Conservation (phyloP, 2,113 vertebrate species). For the Ctenodactylus gundi region DNA sequence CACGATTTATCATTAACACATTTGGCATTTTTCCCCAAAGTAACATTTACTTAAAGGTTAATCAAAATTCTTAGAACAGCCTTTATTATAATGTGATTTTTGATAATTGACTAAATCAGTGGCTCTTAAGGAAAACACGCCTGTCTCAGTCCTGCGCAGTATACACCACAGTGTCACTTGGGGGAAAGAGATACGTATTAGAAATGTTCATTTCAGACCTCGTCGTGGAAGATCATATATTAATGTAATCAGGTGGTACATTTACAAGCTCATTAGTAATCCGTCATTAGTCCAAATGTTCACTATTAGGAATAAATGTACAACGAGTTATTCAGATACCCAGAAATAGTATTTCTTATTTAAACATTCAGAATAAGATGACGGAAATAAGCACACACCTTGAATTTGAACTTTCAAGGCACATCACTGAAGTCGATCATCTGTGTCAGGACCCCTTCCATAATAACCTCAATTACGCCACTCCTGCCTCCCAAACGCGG, state of each 20-base stretch:
- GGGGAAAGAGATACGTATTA: conserved; percentile 74
- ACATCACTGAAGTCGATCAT: conserved; percentile 75
- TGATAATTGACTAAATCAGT: conserved; percentile 82
- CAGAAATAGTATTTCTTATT: conserved; percentile 81
- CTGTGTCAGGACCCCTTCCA: conserved; percentile 72
- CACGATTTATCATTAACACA: conserved; percentile 82
- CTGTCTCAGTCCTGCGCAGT: conserved; percentile 74
- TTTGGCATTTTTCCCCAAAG: conserved; percentile 77
- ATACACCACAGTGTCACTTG: conserved; percentile 68
- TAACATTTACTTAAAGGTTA: conserved; percentile 84
- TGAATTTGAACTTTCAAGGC: conserved; percentile 79
- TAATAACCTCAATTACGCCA: conserved; percentile 72
- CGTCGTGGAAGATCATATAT: conserved; percentile 71
- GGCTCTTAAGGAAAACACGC: conserved; percentile 76
- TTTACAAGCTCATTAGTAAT: conserved; percentile 76
- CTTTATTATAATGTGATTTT: conserved; percentile 85
- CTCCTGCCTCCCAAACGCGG: not conserved
- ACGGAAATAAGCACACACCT: conserved; percentile 77
- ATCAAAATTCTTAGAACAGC: conserved; percentile 81
- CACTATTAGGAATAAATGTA: conserved; percentile 81
- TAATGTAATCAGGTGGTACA: conserved; percentile 69
- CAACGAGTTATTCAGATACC: conserved; percentile 78
- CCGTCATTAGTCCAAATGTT: conserved; percentile 68
- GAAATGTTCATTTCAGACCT: conserved; percentile 72
- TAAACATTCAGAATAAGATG: conserved; percentile 78